These are phyloP conservation scores for Diploptera punctata DNA, from an alignment of 2,888 invertebrate genomes.

Conservation along the genomic window DNA sequence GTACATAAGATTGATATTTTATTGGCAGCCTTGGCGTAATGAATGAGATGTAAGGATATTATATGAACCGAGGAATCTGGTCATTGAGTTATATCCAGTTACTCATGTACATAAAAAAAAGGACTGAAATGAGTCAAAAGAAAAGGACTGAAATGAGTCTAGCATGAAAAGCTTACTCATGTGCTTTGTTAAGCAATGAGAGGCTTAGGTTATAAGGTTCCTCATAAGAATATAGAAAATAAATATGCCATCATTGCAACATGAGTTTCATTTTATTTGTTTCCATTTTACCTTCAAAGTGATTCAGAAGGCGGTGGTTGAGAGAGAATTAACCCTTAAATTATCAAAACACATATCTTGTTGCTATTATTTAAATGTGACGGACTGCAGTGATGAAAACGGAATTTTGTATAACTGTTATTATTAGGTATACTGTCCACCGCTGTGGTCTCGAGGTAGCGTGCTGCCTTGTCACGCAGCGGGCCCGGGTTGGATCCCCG, in stretches of 20 bases:
- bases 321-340: too few relatives aligned
- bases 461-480: too few relatives aligned
- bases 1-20: slow-evolving; percentile 32
- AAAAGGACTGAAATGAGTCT: background rate
- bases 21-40: slow-evolving; percentile 19
- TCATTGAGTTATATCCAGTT: background rate
- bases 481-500: too few relatives aligned
- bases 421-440: too few relatives aligned
- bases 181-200: slow-evolving; percentile 23
- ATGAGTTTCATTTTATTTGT: background rate
- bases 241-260: slow-evolving; percentile 12
- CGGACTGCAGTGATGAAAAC: too few relatives aligned
- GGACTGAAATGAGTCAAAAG: too few relatives aligned
- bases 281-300: too few relatives aligned
- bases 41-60: background rate
- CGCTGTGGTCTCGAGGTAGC: too few relatives aligned
- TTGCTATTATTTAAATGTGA: too few relatives aligned
- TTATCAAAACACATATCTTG: too few relatives aligned
- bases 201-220: slow-evolving; percentile 26
- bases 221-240: slow-evolving; percentile 21
- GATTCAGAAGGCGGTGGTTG: too few relatives aligned
- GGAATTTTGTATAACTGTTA: too few relatives aligned
- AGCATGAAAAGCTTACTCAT: slow-evolving; percentile 10
- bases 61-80: background rate
- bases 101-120: background rate